A percentile compares a stretch with the other conserved stretches of the same genome.
Conservation (phyloP, 1,140 invertebrate genomes). For the Trachymyrmex cornetzi region DNA sequence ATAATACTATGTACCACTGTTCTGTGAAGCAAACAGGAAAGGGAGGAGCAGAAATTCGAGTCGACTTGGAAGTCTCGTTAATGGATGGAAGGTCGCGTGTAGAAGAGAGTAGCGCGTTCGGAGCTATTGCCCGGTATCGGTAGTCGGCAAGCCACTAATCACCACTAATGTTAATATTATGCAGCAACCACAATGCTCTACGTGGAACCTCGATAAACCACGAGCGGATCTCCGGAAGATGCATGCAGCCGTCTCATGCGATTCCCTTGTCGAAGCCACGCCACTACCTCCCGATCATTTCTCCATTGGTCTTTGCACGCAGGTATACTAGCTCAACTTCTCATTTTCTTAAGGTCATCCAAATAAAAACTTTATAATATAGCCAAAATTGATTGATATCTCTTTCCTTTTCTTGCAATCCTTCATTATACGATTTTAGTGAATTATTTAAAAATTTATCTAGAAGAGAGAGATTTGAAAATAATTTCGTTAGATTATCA, state of each 20-base stretch:
- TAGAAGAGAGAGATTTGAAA: too few relatives aligned
- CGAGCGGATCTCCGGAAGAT: conserved; percentile 77
- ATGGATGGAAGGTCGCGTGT: conserved; percentile 82
- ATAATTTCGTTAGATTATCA: too few relatives aligned
- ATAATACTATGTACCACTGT: background rate
- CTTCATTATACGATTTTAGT: background rate
- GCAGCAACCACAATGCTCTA: conserved; percentile 83
- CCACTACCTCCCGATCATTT: conserved; percentile 33
- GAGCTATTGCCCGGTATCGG: conserved; percentile 76
- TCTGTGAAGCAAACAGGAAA: conserved; percentile 19
- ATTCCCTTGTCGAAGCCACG: conserved; percentile 74
- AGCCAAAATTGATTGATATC: background rate
- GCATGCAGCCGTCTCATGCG: conserved; percentile 82
- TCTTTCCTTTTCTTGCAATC: background rate
- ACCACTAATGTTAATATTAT: conserved; percentile 86
- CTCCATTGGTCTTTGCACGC: conserved; percentile 22
- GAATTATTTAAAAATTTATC: too few relatives aligned
- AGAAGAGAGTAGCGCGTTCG: conserved; percentile 72
- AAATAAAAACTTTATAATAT: background rate
- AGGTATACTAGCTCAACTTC: conserved; percentile 15
- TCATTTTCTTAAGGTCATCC: background rate
- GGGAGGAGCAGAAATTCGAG: conserved; percentile 67
- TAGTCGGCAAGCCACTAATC: conserved; percentile 83
- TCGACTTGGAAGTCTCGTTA: conserved; percentile 78
- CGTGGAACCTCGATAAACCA: conserved; percentile 82